Evolutionary conservation across 1,140 invertebrate genomes (phyloP), one percentile per base, ranked within the genome.

Genomic region (Paracyclopina nana): DNA sequence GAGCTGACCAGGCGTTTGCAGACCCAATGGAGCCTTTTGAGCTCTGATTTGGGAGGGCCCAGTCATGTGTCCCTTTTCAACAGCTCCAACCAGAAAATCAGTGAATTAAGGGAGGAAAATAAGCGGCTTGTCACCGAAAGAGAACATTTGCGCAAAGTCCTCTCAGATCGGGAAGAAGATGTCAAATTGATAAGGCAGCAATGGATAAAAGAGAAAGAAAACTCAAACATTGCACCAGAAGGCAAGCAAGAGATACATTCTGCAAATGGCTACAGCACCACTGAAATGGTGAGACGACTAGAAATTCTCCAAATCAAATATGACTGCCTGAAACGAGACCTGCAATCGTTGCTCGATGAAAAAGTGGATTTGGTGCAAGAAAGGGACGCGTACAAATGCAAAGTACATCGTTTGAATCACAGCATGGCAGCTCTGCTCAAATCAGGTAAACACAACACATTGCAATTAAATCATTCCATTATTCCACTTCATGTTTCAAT

Each of bases 291-390:
- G 42, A 16, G 26, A 11, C 22, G 24, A 11, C 6, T 53, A 20
- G 42, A 50, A 27, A 3, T 26, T n/a, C 50, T 52, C 12, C 50
- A 53, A 50, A 1, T 46, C 8, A 53, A 50, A 20, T 50, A 29
- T 4, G 24, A 22, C 12, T 8, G 26, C 8, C 27, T 50, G 12
- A 46, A 52, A 6, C n/a, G 30, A 24, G 50, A 53, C 24, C 50
- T 52, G 6, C 41, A 52, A 25, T 53, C 50, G 38, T 72, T 84
- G 18, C 62, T 87, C 28, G 83, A 87, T 68, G 82, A 87, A 61
- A 85, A 86, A 62, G 80, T 85, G 59, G 84, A 87, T 57, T 61
- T 83, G 16, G 73, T 79, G 18, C 76, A 72, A 11, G 81, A 86
- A 60, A 67, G 81, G 53, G 81, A 86, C 65, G 78, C 77, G n/a